A percentile compares a stretch with the other conserved stretches of the same genome.
These are phyloP conservation scores for Etheostoma cragini DNA, from an alignment of 2,113 vertebrate genomes.

Conservation along the genomic window DNA sequence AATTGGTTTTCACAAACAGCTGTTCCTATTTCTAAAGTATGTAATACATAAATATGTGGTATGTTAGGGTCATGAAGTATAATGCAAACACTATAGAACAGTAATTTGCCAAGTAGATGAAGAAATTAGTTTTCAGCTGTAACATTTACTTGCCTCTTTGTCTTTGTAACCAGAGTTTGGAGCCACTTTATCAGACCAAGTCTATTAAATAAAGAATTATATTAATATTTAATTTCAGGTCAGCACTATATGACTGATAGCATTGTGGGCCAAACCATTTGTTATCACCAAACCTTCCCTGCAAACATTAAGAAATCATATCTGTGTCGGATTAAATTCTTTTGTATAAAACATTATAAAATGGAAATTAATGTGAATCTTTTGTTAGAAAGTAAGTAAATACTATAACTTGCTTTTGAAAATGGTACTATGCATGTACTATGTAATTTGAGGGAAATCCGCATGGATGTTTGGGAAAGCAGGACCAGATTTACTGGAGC, in stretches of 20 bases:
- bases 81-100: not conserved
- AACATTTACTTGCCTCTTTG: not conserved
- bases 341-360: not conserved
- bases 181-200: not conserved
- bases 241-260: not conserved
- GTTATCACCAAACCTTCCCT: not conserved
- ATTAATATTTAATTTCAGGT: not conserved
- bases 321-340: not conserved
- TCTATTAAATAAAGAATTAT: not conserved
- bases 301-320: constrained; percentile 1
- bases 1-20: not conserved
- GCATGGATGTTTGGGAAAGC: no score
- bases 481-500: no score
- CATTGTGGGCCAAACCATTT: not conserved
- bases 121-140: not conserved
- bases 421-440: not conserved
- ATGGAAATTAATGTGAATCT: not conserved
- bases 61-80: not conserved
- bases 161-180: not conserved
- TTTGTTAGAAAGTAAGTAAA: not conserved
- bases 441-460: not conserved
- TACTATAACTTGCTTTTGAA: not conserved
- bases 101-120: not conserved
- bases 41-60: not conserved
- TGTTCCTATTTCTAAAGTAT: not conserved